Evolutionary conservation across 1,140 invertebrate genomes (phyloP), one percentile per base, ranked within the genome.

Genomic region (Bombus soroeensis): DNA sequence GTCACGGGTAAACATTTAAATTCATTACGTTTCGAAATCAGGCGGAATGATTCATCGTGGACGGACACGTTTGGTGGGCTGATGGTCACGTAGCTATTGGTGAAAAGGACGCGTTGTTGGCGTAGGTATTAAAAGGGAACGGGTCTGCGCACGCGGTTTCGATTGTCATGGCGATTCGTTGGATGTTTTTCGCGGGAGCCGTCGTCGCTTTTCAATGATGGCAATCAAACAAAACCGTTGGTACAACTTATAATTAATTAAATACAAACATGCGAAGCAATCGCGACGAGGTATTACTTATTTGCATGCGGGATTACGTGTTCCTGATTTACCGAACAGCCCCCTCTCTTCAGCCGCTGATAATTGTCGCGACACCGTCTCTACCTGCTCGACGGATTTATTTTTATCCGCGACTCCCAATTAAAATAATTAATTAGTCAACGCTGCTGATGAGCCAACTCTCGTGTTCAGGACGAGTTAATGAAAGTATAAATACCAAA

Each of bases 21-120:
- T 90, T 89, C 79, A 90, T 90, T 89, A 90, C 79, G 86, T 34
- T 71, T 76, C 75, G 88, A 89, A 90, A 90, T 90, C 88, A 88
- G 78, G 86, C 79, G 81, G 59, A 90, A 90, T 80, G 89, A 89
- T 89, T 90, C 73, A 89, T 89, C 88, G 88, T 79, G 88, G 32
- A 79, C 62, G 76, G 64, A 70, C 37, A 84, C 37, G 32, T 68
- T 59, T 62, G 43, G 1, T 25, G 15, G 3, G 34, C 57, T 77
- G 78, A 86, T 83, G 80, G 83, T 83, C 89, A 89, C 88, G 86
- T 90, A 86, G 22, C n/a, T 53, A 70, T 59, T 15, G 81, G 57
- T 83, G 88, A 85, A 89, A 90, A 89, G 86, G 82, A 89, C 59
- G 82, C 77, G 74, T 79, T 90, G 87, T 90, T 90, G 88, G 87